phyloP scores from a whole-genome alignment of 1,140 invertebrate species.

The Drosophila sechellia region DNA sequence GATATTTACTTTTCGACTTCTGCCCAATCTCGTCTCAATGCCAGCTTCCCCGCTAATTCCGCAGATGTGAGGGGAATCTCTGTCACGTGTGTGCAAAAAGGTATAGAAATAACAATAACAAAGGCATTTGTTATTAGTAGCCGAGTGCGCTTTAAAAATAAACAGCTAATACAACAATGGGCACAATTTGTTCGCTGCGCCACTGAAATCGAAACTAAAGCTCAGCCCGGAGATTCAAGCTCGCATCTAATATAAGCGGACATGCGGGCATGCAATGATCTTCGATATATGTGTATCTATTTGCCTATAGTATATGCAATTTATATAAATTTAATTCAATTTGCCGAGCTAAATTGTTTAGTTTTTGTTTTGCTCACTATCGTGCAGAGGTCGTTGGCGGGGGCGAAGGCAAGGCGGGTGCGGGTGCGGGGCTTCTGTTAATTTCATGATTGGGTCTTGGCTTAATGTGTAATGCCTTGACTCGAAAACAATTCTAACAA shows the following conservation, averaged over 20 bases:
- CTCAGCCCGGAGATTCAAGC: slow-evolving; percentile 29
- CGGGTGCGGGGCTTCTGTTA: slow-evolving; percentile 23
- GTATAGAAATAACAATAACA: slow-evolving; percentile 56
- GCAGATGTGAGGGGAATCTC: slow-evolving; percentile 17
- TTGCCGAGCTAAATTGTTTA: slow-evolving; percentile 75
- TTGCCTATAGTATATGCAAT: slow-evolving; percentile 66
- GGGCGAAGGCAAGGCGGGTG: background rate
- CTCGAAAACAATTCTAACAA: slow-evolving; percentile 72
- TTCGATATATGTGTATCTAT: slow-evolving; percentile 54
- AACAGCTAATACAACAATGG: slow-evolving; percentile 78
- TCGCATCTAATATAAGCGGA: slow-evolving; percentile 77
- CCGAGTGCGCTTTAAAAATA: slow-evolving; percentile 75
- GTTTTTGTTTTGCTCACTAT: slow-evolving; percentile 44
- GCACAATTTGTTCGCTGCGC: slow-evolving; percentile 64
- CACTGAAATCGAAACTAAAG: slow-evolving; percentile 24
- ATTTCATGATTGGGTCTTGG: slow-evolving; percentile 48
- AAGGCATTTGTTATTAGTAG: slow-evolving; percentile 60
- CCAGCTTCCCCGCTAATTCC: slow-evolving; percentile 35
- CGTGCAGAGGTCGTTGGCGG: slow-evolving; percentile 65
- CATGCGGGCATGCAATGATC: slow-evolving; percentile 67
- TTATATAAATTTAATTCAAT: slow-evolving; percentile 83
- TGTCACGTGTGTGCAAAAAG: slow-evolving; percentile 44
- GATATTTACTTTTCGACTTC: slow-evolving; percentile 61
- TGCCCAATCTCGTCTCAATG: slow-evolving; percentile 63
- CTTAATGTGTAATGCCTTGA: slow-evolving; percentile 53